phyloP scores from a whole-genome alignment of 2,888 invertebrate species.

The Leptopilina drosophilae region DNA sequence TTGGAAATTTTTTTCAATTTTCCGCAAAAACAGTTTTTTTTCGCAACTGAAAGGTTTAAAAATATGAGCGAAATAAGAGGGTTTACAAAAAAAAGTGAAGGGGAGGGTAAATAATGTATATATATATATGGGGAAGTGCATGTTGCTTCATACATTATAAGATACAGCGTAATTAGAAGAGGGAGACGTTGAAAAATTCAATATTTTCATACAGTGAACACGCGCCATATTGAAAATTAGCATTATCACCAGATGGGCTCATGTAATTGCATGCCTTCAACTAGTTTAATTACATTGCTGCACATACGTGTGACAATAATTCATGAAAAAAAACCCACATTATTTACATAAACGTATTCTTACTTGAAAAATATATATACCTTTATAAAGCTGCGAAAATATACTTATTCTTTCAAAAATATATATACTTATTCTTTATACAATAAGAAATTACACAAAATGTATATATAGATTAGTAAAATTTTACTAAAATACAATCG shows the following conservation, averaged over 20 bases:
- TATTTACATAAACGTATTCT: constrained; percentile 21
- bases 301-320: constrained; percentile 38
- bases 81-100: constrained; percentile 12
- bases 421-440: not conserved
- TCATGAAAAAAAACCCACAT: not conserved
- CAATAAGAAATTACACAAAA: too few species aligned
- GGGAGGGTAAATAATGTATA: constrained; percentile 34
- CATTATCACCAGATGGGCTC: constrained; percentile 55
- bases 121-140: not conserved
- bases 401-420: not conserved
- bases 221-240: constrained; percentile 48
- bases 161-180: constrained; percentile 43
- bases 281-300: constrained; percentile 52
- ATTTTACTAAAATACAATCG: too few species aligned
- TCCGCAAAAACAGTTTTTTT: not conserved
- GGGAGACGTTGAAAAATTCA: constrained; percentile 42
- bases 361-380: not conserved
- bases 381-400: not conserved
- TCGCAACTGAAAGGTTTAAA: too few species aligned
- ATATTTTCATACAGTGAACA: constrained; percentile 45
- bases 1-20: not conserved
- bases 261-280: constrained; percentile 52
- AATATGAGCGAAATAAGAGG: not conserved
- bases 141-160: constrained; percentile 5
- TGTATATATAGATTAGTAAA: too few species aligned